phyloP scores from a whole-genome alignment of 2,113 vertebrate species.

The Oncorhynchus nerka region DNA sequence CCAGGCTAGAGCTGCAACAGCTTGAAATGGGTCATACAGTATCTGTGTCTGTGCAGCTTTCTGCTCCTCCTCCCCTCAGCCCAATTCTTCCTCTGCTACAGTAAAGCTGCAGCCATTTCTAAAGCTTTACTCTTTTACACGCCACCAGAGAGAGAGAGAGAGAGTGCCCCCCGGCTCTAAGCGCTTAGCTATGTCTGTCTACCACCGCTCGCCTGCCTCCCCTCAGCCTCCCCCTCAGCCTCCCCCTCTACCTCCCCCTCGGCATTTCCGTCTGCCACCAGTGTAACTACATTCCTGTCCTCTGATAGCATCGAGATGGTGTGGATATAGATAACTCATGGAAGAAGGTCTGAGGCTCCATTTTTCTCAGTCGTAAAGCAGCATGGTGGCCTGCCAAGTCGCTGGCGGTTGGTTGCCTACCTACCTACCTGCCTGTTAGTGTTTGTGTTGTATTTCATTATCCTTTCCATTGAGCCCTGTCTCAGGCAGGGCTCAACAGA shows the following conservation, averaged over 20 bases:
- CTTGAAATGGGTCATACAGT: neutral
- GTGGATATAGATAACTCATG: neutral
- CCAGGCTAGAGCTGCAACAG: neutral
- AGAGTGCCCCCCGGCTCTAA: neutral
- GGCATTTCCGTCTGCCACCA: neutral
- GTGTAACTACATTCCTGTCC: slow-evolving; percentile 47
- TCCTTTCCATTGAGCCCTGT: slow-evolving; percentile 28
- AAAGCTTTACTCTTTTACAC: slow-evolving; percentile 10
- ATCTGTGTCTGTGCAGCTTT: neutral
- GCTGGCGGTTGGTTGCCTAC: slow-evolving; percentile 22
- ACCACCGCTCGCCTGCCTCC: slow-evolving; percentile 6
- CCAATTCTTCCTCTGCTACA: no score
- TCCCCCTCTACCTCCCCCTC: slow-evolving; percentile 1
- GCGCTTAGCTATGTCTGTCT: slow-evolving; percentile 9
- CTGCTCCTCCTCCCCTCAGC: neutral
- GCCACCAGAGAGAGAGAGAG: slow-evolving; percentile 7
- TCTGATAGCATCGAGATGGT: slow-evolving; percentile 34
- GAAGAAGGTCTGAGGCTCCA: slow-evolving; percentile 17
- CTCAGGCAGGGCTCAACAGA: slow-evolving; percentile 22
- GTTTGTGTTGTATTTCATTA: slow-evolving; percentile 38
- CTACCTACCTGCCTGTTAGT: slow-evolving; percentile 9
- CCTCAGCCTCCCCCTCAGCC: neutral
- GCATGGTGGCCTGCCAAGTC: neutral
- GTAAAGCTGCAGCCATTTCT: neutral
- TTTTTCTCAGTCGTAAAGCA: slow-evolving; percentile 40